Conservation (phyloP, 1,140 invertebrate species). For the Phymastichus coffea region DNA sequence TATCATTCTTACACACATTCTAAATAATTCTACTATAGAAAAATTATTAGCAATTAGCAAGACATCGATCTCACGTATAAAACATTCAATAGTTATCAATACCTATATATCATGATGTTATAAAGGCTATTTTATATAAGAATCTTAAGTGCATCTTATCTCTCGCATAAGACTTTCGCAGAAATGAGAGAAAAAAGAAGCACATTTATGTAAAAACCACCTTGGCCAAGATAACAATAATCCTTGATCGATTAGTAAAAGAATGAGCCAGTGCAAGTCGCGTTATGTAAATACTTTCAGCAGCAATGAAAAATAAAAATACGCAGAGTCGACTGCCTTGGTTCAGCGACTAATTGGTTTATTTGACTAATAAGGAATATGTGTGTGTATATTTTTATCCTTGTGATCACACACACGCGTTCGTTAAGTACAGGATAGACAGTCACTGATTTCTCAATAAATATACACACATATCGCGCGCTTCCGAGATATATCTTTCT, state of each 20-base stretch:
- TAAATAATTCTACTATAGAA: too few species aligned
- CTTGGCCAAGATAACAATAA: slow-evolving; percentile 1
- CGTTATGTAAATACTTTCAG: slow-evolving; percentile 8
- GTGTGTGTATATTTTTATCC: slow-evolving; percentile 39
- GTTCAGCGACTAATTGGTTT: slow-evolving; percentile 43
- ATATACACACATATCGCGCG: slow-evolving; percentile 3
- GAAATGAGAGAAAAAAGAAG: too few species aligned
- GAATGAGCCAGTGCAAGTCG: not conserved
- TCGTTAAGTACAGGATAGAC: slow-evolving; percentile 43
- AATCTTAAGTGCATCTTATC: too few species aligned
- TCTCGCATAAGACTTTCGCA: too few species aligned
- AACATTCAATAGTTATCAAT: not conserved
- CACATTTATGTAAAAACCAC: too few species aligned
- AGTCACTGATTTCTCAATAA: slow-evolving; percentile 45
- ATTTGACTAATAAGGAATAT: slow-evolving; percentile 42
- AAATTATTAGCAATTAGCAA: not conserved
- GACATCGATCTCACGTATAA: too few species aligned
- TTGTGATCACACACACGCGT: too few species aligned
- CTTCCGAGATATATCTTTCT: slow-evolving; percentile 13
- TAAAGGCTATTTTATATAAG: too few species aligned
- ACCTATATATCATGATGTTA: not conserved
- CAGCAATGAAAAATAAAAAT: slow-evolving; percentile 11
- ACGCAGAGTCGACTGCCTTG: slow-evolving; percentile 33
- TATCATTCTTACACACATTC: too few species aligned
- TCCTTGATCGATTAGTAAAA: not conserved